Evolutionary conservation across 2,113 vertebrate genomes (phyloP).

Genomic region (Pelusios castaneus): DNA sequence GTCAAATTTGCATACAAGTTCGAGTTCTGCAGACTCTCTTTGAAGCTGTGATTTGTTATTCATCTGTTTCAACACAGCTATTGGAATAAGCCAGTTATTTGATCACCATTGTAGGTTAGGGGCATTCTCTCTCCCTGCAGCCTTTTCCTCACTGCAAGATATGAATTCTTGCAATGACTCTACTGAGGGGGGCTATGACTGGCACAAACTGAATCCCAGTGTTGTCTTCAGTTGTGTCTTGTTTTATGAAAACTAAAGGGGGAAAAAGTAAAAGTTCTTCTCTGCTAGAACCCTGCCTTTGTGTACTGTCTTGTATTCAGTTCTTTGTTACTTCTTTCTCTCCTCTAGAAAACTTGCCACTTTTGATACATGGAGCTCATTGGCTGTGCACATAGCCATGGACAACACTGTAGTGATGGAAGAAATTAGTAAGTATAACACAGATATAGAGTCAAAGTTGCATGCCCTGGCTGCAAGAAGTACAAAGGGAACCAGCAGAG

Average conservation of each 20-base stretch:
- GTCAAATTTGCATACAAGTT: too few relatives aligned
- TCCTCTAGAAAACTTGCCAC: conserved; percentile 89
- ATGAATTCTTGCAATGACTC: neutral
- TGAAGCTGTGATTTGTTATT: too few relatives aligned
- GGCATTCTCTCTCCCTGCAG: neutral
- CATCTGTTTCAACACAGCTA: too few relatives aligned
- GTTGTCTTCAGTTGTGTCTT: neutral
- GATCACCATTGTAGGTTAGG: neutral
- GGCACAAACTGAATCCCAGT: neutral
- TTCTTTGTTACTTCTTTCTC: neutral
- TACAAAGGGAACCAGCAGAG: neutral
- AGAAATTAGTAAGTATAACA: conserved; percentile 90
- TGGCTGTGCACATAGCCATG: conserved; percentile 98
- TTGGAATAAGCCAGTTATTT: too few relatives aligned
- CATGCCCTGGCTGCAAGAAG: neutral
- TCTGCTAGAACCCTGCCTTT: neutral
- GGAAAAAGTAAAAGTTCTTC: neutral
- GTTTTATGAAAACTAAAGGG: neutral
- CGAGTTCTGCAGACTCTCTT: too few relatives aligned
- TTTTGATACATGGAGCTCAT: conserved; percentile 94
- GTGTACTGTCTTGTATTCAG: neutral
- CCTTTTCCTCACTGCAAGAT: neutral
- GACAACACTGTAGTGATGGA: conserved; percentile 99
- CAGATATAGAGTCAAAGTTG: accelerated
- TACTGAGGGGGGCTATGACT: neutral